Base-by-base conservation (phyloP, 2,888 invertebrate species). In the Leistus spinibarbis region DNA sequence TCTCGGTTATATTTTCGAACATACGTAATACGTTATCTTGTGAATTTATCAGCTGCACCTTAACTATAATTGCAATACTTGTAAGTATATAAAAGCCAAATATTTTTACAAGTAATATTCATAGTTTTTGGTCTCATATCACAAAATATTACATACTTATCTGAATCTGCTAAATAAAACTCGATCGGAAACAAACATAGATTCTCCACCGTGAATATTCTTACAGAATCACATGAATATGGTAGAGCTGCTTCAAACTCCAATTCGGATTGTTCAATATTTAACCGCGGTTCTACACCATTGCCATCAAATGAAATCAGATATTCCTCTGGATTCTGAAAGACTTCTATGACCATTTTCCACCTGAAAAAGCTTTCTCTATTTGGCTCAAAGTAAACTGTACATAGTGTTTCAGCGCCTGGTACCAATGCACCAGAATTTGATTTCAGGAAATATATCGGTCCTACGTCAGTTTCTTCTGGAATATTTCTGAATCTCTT, bases 111-210 rank as follows among this genome's bases (percentile, higher is more conserved):
- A 27, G 9, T 7, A 27, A n/a, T n/a, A n/a, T n/a, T 27, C 9
- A 7, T 27, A 27, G 5, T 27, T 27, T 27, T 27, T 9, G 9
- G 9, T 27, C 27, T 27, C 5, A 10, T 40, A 40, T 40, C 2
- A 40, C 7, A 5, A 40, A 40, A 40, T 40, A 40, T 13, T 23
- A 83, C 86, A 87, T 85, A 91, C 91, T 84, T 82, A 82, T 93
- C 92, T 81, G 89, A 89, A 82, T 93, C 92, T 17, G 90, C 85
- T 83, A 92, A 90, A 81, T 90, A 91, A 65, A 92, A 86, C 83
- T 93, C 93, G 19, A 93, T 86, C 0, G 92, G 90, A 83, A 90
- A 90, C 3, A 86, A 83, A 76, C 90, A 90, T 0, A 88, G 88
- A 82, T 93, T 93, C 74, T 88, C 88, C 4, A 93, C 82, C 2